phyloP scores from a whole-genome alignment of 1,140 invertebrate genomes.

The Macrosteles quadrilineatus region DNA sequence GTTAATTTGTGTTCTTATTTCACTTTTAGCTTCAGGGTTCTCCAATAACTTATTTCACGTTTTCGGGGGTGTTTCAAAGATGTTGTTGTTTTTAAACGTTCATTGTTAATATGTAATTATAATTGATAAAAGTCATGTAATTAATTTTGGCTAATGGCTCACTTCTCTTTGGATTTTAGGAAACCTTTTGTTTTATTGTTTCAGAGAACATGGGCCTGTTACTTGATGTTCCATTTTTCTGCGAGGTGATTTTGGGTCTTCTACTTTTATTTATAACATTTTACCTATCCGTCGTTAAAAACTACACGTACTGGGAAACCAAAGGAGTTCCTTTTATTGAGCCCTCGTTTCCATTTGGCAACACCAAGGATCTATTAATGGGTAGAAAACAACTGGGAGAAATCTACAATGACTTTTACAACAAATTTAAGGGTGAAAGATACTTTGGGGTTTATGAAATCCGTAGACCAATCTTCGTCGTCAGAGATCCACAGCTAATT shows the following conservation, averaged over 20 bases:
- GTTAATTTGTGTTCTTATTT: too few relatives aligned
- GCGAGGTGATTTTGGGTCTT: background rate
- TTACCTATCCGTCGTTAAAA: conserved; percentile 38
- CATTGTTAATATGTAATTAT: too few relatives aligned
- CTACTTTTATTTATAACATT: conserved; percentile 27
- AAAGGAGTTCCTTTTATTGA: conserved; percentile 47
- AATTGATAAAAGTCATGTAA: too few relatives aligned
- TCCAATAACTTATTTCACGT: too few relatives aligned
- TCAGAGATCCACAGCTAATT: conserved; percentile 50
- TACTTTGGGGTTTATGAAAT: conserved; percentile 23
- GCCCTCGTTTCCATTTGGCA: conserved; percentile 48
- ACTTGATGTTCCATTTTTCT: background rate
- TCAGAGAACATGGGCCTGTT: conserved; percentile 1
- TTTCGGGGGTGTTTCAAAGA: too few relatives aligned
- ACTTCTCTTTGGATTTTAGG: background rate
- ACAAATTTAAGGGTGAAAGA: background rate
- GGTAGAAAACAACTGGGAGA: conserved; percentile 34
- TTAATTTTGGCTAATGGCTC: too few relatives aligned
- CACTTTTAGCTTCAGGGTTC: too few relatives aligned
- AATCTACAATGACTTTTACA: conserved; percentile 13
- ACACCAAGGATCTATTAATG: conserved; percentile 32
- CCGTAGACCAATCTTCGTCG: background rate
- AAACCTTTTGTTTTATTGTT: background rate
- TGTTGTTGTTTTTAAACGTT: too few relatives aligned
- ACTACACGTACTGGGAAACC: conserved; percentile 52